These are phyloP conservation scores for Belonocnema kinseyi DNA, from an alignment of 1,140 invertebrate genomes.

Conservation along the genomic window DNA sequence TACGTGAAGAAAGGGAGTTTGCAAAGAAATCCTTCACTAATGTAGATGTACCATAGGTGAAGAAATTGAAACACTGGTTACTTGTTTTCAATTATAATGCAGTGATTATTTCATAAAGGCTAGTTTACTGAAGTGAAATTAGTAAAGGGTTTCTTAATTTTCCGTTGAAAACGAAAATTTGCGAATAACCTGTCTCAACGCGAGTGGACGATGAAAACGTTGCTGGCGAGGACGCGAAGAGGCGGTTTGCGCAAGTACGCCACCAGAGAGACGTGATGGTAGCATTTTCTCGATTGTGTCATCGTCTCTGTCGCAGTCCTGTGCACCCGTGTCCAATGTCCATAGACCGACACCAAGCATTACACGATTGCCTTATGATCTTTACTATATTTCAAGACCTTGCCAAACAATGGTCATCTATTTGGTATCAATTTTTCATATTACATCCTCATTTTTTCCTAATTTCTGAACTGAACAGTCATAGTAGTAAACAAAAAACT, in stretches of 20 bases:
- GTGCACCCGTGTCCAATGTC: conserved; percentile 33
- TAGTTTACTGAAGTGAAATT: no score
- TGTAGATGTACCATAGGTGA: neutral
- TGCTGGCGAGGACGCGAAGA: conserved; percentile 23
- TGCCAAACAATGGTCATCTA: conserved; percentile 21
- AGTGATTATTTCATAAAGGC: no score
- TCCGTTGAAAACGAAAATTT: neutral
- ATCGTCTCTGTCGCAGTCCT: conserved; percentile 58
- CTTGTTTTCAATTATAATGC: no score
- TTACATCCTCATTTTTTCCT: neutral
- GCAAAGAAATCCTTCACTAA: no score
- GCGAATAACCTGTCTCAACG: neutral
- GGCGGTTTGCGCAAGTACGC: conserved; percentile 30
- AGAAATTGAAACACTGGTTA: neutral
- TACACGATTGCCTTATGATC: conserved; percentile 32
- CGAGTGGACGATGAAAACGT: conserved; percentile 11
- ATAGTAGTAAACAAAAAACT: neutral
- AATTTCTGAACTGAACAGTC: neutral
- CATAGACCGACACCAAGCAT: conserved; percentile 24
- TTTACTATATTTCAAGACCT: conserved; percentile 37
- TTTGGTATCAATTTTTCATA: neutral
- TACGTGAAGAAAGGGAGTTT: neutral
- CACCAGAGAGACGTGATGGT: conserved; percentile 57
- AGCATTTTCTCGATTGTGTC: conserved; percentile 71
- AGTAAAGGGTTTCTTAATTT: neutral